Evolutionary conservation across 2,888 invertebrate genomes (phyloP), one percentile per base, ranked within the genome.

Genomic region (Unio delphinus): DNA sequence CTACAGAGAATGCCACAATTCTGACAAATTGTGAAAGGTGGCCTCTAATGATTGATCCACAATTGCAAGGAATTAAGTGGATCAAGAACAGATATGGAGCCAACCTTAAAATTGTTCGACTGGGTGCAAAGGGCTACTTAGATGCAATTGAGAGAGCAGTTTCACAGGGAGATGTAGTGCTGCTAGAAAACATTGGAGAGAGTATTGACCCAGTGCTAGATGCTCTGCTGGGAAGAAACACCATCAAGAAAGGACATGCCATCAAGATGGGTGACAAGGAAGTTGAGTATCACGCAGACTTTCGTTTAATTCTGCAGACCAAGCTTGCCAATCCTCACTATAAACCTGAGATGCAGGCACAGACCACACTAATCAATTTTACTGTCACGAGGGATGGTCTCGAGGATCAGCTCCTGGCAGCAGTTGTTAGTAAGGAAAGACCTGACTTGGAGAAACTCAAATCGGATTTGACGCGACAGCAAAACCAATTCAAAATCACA

Each of bases 331-430:
- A 98, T 91, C 98, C 98, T 17, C 98, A 98, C 91, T 98, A 98
- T 89, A 96, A 98, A 88, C 98, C 98, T 1, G 98, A 98, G 92
- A 96, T 98, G 95, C 98, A 98, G 91, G 98, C 98, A 18, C 98
- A 98, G 91, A 96, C 97, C 0, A 97, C 98, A 3, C 92, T 98
- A 72, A 97, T 98, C 77, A 98, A 98, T 91, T 98, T 98, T 87
- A 98, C 98, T 17, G 98, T 98, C 11, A 98, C 98, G 7, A 93
- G 96, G 85, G 97, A 98, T 88, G 98, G 98, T 7, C 91, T 98
- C 64, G 98, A 98, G 91, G 98, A 98, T 90, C 98, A 98, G 90
- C 92, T 98, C 26, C 91, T 98, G 70, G 98, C 97, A n/a, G 97
- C 97, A 92, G 98, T 98, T 20, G 98, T 98, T 0, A 96, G 97